Percentiles rank a stretch among this genome's conserved stretches.
Evolutionary conservation across 2,888 invertebrate species (phyloP).

Genomic region (Steinernema carpocapsae): DNA sequence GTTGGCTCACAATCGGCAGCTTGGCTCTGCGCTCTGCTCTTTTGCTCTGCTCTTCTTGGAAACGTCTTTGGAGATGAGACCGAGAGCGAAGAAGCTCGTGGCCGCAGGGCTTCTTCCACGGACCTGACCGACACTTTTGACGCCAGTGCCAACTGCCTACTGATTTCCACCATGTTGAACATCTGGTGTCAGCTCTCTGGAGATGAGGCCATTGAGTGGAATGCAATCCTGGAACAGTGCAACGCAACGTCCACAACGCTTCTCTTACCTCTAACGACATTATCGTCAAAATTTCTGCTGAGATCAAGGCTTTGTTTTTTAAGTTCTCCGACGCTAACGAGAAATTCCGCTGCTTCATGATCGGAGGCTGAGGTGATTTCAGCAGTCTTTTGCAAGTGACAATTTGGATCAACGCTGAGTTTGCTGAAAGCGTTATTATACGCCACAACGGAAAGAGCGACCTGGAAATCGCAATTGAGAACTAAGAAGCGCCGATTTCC

Average conservation of each 20-base stretch:
- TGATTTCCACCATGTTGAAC: background rate
- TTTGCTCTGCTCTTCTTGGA: background rate
- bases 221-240: background rate
- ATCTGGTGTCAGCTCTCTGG: background rate
- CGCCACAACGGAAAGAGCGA: background rate
- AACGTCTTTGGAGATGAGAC: background rate
- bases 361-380: background rate
- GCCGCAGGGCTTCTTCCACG: background rate
- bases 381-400: background rate
- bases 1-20: background rate
- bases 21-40: background rate
- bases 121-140: background rate
- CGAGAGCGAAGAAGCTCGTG: background rate
- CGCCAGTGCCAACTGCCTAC: background rate
- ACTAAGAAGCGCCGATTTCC: background rate
- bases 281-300: background rate
- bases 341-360: background rate
- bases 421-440: background rate
- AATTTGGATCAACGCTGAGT: background rate
- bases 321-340: background rate
- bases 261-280: background rate
- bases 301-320: background rate
- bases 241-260: background rate
- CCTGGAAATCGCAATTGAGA: background rate
- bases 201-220: background rate